phyloP scores from a whole-genome alignment of 2,888 invertebrate species.

The Ametastegia equiseti region DNA sequence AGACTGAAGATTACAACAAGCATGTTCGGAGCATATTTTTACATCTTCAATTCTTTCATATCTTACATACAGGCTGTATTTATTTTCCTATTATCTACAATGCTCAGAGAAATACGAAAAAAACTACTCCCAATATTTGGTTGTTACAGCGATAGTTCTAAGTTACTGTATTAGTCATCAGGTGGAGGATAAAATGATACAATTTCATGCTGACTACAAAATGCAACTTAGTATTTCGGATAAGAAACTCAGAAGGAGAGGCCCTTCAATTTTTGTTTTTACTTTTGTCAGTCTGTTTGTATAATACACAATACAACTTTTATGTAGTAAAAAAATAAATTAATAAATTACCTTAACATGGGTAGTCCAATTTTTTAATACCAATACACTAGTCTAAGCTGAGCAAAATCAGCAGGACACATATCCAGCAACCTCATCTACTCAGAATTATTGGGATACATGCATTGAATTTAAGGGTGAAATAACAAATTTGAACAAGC shows the following conservation, averaged over 20 bases:
- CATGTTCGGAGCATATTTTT: not conserved
- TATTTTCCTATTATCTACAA: constrained; percentile 11
- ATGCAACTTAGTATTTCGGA: not conserved
- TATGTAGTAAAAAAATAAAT: too few species aligned
- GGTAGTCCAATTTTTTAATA: not conserved
- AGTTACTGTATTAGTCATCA: not conserved
- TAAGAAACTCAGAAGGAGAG: not conserved
- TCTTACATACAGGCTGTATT: not conserved
- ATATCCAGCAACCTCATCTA: not conserved
- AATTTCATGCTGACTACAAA: constrained; percentile 7
- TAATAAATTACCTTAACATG: too few species aligned
- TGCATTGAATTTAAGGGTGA: not conserved
- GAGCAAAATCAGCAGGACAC: not conserved
- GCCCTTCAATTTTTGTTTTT: not conserved
- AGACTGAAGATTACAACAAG: not conserved
- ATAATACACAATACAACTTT: not conserved
- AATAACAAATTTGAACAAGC: not conserved
- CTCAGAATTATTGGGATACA: not conserved
- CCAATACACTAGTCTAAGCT: not conserved
- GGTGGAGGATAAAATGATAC: not conserved
- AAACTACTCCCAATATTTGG: constrained; percentile 22
- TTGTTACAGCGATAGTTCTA: not conserved
- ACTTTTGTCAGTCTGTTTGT: not conserved
- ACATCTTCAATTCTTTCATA: not conserved
- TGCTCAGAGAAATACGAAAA: not conserved